These are phyloP conservation scores for Parauchenoglanis ngamensis DNA, from an alignment of 2,797 vertebrate species.

Conservation along the genomic window DNA sequence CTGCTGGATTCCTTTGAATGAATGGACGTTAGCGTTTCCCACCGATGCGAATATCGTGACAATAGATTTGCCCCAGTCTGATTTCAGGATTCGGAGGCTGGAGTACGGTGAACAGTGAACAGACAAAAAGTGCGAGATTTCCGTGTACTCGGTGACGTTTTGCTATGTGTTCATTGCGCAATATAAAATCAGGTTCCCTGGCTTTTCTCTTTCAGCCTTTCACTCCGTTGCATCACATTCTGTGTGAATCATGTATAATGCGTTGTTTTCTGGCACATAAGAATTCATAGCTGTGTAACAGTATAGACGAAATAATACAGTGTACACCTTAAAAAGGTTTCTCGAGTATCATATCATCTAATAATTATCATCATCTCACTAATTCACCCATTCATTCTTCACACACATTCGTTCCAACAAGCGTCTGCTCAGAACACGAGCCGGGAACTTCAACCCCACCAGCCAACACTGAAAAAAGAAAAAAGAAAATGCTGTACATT, in stretches of 20 bases:
- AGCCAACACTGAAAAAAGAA: background rate
- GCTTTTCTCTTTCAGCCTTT: background rate
- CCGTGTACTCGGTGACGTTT: background rate
- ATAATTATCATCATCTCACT: no score
- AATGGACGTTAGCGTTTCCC: background rate
- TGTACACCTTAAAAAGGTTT: background rate
- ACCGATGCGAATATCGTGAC: background rate
- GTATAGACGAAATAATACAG: background rate
- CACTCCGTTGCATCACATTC: constrained; percentile 10
- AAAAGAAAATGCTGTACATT: background rate
- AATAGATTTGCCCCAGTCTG: background rate
- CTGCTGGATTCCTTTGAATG: background rate
- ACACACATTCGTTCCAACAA: background rate
- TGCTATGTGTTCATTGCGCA: background rate
- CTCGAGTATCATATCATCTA: background rate
- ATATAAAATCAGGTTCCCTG: background rate
- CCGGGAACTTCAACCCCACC: background rate
- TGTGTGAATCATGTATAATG: background rate
- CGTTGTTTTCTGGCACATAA: background rate
- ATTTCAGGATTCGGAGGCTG: background rate
- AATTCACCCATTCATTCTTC: background rate
- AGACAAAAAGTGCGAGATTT: background rate
- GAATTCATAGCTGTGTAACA: background rate
- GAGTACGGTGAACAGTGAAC: no score
- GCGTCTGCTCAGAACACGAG: background rate